Base-by-base conservation (phyloP, 2,797 vertebrate species). In the Poeciliopsis paucimaculata region DNA sequence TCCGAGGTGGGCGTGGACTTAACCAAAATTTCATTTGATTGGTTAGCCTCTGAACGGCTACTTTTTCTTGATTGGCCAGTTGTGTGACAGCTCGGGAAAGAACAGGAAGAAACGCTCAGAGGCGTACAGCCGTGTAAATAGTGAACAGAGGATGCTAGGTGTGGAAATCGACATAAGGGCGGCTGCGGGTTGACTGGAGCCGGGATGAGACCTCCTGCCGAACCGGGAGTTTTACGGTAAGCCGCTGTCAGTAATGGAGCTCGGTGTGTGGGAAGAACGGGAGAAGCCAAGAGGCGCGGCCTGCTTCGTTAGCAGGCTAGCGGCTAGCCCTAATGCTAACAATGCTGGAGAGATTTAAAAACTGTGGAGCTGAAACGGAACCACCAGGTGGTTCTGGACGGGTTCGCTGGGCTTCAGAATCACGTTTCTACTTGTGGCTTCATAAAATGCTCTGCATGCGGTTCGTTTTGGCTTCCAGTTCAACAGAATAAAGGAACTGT, bases 101-200 rank as follows among this genome's bases (percentile, higher is more conserved):
- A 93, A 12, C 86, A 88, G 92, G 93, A 95, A 93, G 86, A 80
- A 84, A 86, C 84, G 80, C 75, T 1, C 78, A 84, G 80, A 90
- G 88, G 87, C 85, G 23, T 75, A 11, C 70, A 82, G 86, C 84
- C 87, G 93, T 88, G 92, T 94, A 91, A 93, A 94, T 93, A 93
- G 81, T 85, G 80, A 85, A 64, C 83, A 82, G 82, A 90, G 83
- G 93, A 89, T 91, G 92, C 89, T 91, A 91, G 86, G 71, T 76
- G 86, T 90, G 84, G 75, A 77, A 83, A 72, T 72, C 87, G 77
- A 85, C 82, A 55, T 86, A 84, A 75, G 83, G 82, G 84, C 78
- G 66, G 60, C 81, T 83, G 86, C 84, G 53, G 75, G 64, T 51
- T 72, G 84, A 89, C 80, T 47, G 90, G 85, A 84, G 90, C 80